Base-by-base conservation (phyloP, 1,140 invertebrate species). In the Zaprionus lachaisei region DNA sequence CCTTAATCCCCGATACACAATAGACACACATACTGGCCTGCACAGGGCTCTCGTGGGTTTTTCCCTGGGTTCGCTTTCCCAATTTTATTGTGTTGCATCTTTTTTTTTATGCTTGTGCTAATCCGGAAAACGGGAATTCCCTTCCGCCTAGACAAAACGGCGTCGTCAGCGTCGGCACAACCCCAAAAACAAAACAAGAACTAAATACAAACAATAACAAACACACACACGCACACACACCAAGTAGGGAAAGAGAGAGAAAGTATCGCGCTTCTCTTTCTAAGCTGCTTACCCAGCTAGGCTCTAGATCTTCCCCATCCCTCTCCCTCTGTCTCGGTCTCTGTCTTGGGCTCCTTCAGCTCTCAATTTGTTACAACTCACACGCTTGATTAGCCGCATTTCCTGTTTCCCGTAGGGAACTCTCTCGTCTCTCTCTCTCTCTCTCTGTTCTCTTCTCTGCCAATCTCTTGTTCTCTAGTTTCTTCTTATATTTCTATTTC, bases 91-190 rank as follows among this genome's bases (percentile, higher is more conserved):
- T 61, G 34, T 37, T 49, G 44, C 41, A 47, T 63, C 38, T 55
- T 55, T 28, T 49, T 62, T 77, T 57, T 79, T 81, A 54, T 84
- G 63, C 34, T 47, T 68, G 54, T 79, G 57, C 72, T 90, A 90
- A 90, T 90, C 85, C 86, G 85, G 86, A 90, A 85, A 85, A 72
- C 65, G 85, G 85, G 85, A 90, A 90, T 90, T 90, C 85, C 85
- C 85, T 91, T 91, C 82, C 82, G 85, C 55, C 34, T 44, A 85
- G 81, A 85, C 79, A 60, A 60, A 24, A 26, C 70, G 79, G 63
- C 82, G 77, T 49, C 80, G 17, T 3, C n/a, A 20, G 20, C 22
- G 38, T 15, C 15, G 38, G 38, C 38, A 28, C 51, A 41, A 69
- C 58, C 56, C 47, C 67, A 62, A 71, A 62, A 28, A 68, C 24